A percentile compares a stretch with the other conserved stretches of the same genome.
phyloP scores from a whole-genome alignment of 2,888 invertebrate species.

The Girardia tigrina region DNA sequence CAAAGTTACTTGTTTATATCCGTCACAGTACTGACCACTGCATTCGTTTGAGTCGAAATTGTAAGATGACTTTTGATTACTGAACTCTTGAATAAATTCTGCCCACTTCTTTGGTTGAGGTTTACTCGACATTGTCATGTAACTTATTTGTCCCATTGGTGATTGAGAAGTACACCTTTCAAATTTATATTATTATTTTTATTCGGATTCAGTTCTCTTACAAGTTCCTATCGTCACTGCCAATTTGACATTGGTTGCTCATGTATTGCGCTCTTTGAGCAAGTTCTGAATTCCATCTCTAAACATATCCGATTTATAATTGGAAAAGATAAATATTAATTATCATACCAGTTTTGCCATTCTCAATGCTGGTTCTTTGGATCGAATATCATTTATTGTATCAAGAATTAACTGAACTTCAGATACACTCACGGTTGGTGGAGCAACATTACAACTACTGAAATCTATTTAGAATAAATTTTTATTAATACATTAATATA shows the following conservation, averaged over 20 bases:
- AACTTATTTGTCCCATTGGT: neutral
- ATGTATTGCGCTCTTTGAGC: neutral
- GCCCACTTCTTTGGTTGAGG: neutral
- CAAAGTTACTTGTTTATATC: conserved; percentile 17
- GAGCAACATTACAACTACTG: neutral
- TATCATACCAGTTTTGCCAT: neutral
- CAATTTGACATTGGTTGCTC: neutral
- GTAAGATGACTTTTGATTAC: neutral
- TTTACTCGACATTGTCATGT: neutral
- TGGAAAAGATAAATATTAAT: neutral
- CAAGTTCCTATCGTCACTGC: neutral
- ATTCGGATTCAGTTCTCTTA: neutral
- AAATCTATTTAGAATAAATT: too few relatives aligned
- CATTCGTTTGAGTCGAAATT: conserved; percentile 1
- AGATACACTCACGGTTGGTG: neutral
- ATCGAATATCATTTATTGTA: neutral
- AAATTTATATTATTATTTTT: neutral
- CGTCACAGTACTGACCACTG: neutral
- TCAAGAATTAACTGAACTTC: neutral
- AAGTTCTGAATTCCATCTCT: neutral
- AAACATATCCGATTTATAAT: neutral
- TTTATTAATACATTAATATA: too few relatives aligned
- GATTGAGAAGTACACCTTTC: neutral
- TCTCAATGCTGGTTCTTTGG: neutral
- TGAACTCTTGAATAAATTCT: neutral